These are phyloP conservation scores for Clarias pachynema DNA, from an alignment of 2,797 vertebrate species.

Conservation along the genomic window DNA sequence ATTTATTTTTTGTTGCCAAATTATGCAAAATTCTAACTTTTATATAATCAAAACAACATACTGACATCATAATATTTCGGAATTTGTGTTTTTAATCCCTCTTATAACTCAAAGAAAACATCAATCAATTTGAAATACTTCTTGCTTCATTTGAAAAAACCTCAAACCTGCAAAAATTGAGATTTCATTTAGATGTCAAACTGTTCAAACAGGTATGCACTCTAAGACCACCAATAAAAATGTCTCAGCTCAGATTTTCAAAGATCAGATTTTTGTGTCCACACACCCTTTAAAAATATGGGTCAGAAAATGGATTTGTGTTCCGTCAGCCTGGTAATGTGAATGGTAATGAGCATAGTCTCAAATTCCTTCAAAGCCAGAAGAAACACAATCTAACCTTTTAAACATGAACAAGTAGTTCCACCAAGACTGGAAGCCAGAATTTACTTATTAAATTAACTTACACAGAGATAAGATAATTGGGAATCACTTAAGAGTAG, in stretches of 20 bases:
- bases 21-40: no score
- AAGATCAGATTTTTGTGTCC: background rate
- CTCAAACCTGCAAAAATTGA: no score
- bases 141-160: no score
- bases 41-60: no score
- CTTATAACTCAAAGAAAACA: no score
- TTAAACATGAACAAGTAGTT: conserved; percentile 65
- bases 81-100: no score
- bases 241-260: background rate
- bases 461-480: conserved; percentile 78
- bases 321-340: background rate
- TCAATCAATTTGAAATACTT: no score
- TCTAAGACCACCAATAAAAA: background rate
- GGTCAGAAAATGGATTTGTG: background rate
- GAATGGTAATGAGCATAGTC: background rate
- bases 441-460: conserved; percentile 75
- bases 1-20: no score
- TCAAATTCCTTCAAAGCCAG: conserved; percentile 37
- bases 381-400: conserved; percentile 65
- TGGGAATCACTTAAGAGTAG: conserved; percentile 76
- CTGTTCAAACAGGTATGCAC: background rate
- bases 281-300: background rate
- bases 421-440: conserved; percentile 57
- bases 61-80: no score
- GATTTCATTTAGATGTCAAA: no score